These are phyloP conservation scores for Monodelphis domestica DNA, from an alignment of 2,797 vertebrate genomes.

Conservation along the genomic window DNA sequence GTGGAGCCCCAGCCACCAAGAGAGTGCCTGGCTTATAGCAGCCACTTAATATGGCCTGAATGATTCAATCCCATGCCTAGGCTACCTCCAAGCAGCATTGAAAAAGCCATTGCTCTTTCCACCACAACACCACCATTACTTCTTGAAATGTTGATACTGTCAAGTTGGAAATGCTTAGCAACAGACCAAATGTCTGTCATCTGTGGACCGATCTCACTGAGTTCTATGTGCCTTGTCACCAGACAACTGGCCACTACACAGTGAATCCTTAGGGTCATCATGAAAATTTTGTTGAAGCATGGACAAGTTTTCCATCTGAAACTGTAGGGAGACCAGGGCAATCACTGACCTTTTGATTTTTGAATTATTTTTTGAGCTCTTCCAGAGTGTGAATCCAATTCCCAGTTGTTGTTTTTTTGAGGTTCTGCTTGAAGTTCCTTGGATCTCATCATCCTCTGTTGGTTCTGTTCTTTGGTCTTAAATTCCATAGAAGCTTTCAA, in stretches of 20 bases:
- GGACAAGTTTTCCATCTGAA: not conserved
- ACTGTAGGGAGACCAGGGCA: not conserved
- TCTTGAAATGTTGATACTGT: not conserved
- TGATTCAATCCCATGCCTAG: not conserved
- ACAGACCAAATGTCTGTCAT: not conserved
- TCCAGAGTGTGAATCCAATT: no score
- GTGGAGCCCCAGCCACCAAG: no score
- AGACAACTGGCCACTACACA: not conserved
- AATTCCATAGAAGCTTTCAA: no score
- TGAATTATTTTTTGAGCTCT: no score
- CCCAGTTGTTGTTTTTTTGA: no score
- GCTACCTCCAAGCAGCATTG: not conserved
- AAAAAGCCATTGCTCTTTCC: not conserved
- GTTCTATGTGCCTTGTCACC: not conserved
- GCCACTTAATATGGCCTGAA: not conserved
- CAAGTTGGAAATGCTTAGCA: not conserved
- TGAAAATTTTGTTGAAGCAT: not conserved
- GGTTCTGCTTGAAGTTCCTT: no score
- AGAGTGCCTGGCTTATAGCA: not conserved
- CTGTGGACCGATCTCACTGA: not conserved
- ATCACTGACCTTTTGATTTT: not conserved
- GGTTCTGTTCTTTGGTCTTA: no score
- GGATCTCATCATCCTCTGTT: no score
- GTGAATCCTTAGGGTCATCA: not conserved
- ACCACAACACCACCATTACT: not conserved